Evolutionary conservation across 2,113 vertebrate species (phyloP), one percentile per base, ranked within the genome.

Genomic region (Eira barbara): DNA sequence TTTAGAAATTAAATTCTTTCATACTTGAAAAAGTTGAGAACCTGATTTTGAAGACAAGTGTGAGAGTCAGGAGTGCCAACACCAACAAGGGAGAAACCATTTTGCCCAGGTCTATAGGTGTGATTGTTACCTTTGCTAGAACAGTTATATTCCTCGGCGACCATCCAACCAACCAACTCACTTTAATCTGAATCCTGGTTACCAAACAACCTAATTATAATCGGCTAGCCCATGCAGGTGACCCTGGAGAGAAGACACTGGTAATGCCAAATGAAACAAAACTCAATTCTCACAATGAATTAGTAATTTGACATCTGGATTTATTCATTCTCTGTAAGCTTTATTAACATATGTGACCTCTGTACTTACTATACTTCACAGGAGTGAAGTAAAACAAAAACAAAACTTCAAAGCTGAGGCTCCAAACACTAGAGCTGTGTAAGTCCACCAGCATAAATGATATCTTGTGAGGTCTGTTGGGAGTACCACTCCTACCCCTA

Each of bases 1-100:
- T 94, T 89, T 61, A 69, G 18, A 94, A 83, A 67, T 69, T 69
- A 89, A 76, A 96, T 87, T 89, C 6, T 52, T 92, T 85, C 45
- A 63, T 65, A 84, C 7, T 15, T 71, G 42, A 89, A 39, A 78
- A 84, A 89, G 45, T 18, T 97, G 67, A 96, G 78, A 96, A 69
- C 27, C 23, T 78, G 29, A 92, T n/a, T 34, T 69, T 49, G 29
- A 74, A 69, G 45, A 34, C 18, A 78, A 83, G n/a, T 25, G 61
- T 15, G 7, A 78, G 49, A 92, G 67, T 21, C 47, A 74, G 14
- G 1, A 55, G 23, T 61, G 36, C 29, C 21, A 89, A 83, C 52
- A 9, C 4, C 76, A 88, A 47, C 4, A 83, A 52, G 11, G 29
- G 29, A 92, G 52, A 78, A 71, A 78, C 20, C 34, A 89, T 69